A percentile compares a stretch with the other conserved stretches of the same genome.
phyloP scores from a whole-genome alignment of 1,140 invertebrate species.

The Coelopa frigida region DNA sequence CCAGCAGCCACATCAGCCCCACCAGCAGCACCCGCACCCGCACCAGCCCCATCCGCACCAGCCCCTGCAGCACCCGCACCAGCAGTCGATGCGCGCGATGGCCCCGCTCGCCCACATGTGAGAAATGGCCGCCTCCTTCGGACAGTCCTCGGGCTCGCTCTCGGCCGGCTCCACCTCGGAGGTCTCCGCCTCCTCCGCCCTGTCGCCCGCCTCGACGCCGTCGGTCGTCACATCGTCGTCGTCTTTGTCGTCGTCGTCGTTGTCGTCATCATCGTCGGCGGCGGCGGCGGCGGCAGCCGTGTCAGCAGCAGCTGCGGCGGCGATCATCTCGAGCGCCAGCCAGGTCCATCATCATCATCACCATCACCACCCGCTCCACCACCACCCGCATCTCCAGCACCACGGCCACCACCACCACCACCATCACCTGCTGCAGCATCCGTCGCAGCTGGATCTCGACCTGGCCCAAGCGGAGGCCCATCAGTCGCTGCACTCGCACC shows the following conservation, averaged over 20 bases:
- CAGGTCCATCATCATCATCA: too few relatives aligned
- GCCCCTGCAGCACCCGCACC: slow-evolving; percentile 46
- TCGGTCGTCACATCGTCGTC: slow-evolving; percentile 1
- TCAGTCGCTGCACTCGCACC: not conserved
- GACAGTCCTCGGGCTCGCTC: slow-evolving; percentile 3
- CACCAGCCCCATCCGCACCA: slow-evolving; percentile 40
- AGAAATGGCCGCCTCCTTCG: slow-evolving; percentile 47
- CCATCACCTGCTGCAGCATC: too few relatives aligned
- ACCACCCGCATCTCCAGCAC: slow-evolving; percentile 14
- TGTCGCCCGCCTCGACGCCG: not conserved
- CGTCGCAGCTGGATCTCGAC: too few relatives aligned
- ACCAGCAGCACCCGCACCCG: slow-evolving; percentile 44
- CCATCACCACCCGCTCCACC: slow-evolving; percentile 19
- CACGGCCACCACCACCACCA: slow-evolving; percentile 1
- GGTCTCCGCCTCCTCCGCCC: too few relatives aligned
- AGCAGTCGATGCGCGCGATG: slow-evolving; percentile 54
- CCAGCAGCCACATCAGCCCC: slow-evolving; percentile 48
- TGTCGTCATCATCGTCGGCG: too few relatives aligned
- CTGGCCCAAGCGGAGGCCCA: too few relatives aligned
- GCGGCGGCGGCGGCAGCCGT: slow-evolving; percentile 24
- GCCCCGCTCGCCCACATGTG: slow-evolving; percentile 73
- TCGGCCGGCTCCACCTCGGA: not conserved
- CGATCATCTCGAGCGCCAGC: too few relatives aligned
- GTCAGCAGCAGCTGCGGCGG: slow-evolving; percentile 13
- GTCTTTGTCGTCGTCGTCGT: too few relatives aligned